These are phyloP conservation scores for Siphlonurus alternatus DNA, from an alignment of 2,888 invertebrate genomes.

Conservation along the genomic window DNA sequence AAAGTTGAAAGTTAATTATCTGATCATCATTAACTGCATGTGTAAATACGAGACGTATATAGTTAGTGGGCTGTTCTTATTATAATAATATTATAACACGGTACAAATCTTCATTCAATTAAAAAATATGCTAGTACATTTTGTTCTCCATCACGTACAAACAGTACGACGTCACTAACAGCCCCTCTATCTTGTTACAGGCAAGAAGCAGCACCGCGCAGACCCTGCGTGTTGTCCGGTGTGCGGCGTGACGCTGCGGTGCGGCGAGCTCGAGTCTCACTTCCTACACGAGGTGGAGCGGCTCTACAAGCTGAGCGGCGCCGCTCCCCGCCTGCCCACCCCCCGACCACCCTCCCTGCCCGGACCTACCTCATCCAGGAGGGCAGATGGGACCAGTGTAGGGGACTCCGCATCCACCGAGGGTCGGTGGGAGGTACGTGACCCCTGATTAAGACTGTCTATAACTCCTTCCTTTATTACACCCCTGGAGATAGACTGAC, in stretches of 20 bases:
- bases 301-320: conserved; percentile 34
- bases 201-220: conserved; percentile 40
- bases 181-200: conserved; percentile 8
- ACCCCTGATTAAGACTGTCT: too few relatives aligned
- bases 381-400: conserved; percentile 13
- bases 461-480: too few relatives aligned
- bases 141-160: too few relatives aligned
- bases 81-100: too few relatives aligned
- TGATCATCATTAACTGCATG: too few relatives aligned
- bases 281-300: conserved; percentile 63
- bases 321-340: conserved; percentile 17
- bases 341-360: conserved; percentile 20
- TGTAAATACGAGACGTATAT: too few relatives aligned
- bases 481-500: too few relatives aligned
- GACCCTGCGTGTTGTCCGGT: conserved; percentile 73
- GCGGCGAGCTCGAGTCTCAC: conserved; percentile 70
- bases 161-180: too few relatives aligned
- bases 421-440: conserved; percentile 46
- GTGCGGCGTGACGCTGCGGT: conserved; percentile 68
- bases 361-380: background rate
- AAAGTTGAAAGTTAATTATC: too few relatives aligned
- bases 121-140: too few relatives aligned
- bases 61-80: too few relatives aligned
- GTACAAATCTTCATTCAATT: too few relatives aligned
- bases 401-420: conserved; percentile 32